phyloP scores from a whole-genome alignment of 2,888 invertebrate genomes.

The Poecilobothrus nobilitatus region DNA sequence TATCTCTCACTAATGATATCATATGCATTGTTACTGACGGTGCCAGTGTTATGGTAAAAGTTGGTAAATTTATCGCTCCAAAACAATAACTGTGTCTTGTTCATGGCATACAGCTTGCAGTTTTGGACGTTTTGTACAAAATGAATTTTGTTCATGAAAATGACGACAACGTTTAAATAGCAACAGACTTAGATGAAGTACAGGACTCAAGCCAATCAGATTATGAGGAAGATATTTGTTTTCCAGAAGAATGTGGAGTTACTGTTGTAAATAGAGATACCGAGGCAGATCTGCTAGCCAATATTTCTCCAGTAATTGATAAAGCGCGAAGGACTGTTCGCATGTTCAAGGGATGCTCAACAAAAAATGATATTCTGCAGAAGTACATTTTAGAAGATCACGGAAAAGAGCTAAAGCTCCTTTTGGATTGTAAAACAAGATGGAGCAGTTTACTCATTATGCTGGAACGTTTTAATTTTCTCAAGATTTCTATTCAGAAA shows the following conservation, averaged over 20 bases:
- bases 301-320: slow-evolving; percentile 11
- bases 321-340: slow-evolving; percentile 7
- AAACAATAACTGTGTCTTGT: slow-evolving; percentile 11
- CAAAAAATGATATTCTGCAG: background rate
- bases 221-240: slow-evolving; percentile 11
- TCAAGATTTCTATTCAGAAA: slow-evolving; percentile 11
- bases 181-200: too few species aligned
- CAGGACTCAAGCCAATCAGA: too few species aligned
- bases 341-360: background rate
- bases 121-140: slow-evolving; percentile 12
- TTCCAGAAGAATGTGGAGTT: slow-evolving; percentile 11
- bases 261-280: slow-evolving; percentile 12
- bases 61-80: slow-evolving; percentile 13
- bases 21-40: slow-evolving; percentile 8
- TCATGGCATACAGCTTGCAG: slow-evolving; percentile 12
- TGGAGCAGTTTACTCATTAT: slow-evolving; percentile 10
- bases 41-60: slow-evolving; percentile 10
- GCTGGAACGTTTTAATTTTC: slow-evolving; percentile 9
- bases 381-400: too few species aligned
- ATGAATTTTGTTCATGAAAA: slow-evolving; percentile 8
- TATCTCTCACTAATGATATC: slow-evolving; percentile 11
- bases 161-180: too few species aligned
- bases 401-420: too few species aligned
- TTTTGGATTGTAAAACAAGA: too few species aligned
- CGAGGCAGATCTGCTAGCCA: slow-evolving; percentile 11